Evolutionary conservation across 2,113 vertebrate genomes (phyloP).

Genomic region (Ceyx melanurus): DNA sequence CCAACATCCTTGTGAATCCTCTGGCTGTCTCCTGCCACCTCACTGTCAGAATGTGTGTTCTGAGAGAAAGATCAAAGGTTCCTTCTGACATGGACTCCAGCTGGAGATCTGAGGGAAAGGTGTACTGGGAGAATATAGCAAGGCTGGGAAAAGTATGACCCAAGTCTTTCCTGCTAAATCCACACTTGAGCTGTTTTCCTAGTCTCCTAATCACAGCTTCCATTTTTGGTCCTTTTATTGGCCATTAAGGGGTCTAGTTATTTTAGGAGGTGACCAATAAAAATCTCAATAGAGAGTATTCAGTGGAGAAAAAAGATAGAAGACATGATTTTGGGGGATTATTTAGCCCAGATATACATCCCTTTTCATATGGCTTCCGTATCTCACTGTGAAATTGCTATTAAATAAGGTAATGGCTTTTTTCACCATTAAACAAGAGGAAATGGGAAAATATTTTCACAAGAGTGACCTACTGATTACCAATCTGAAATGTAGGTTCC

Average conservation of each 20-base stretch:
- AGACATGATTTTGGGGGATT: neutral
- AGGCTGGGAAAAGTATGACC: neutral
- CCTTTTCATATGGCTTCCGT: neutral
- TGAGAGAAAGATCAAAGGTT: neutral
- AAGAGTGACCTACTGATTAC: slow-evolving; percentile 46
- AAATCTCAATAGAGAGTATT: neutral
- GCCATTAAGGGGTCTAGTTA: neutral
- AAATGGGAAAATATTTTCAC: slow-evolving; percentile 52
- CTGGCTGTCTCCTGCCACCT: neutral
- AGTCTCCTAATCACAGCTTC: neutral
- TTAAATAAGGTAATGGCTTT: slow-evolving; percentile 14
- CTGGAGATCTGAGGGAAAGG: neutral
- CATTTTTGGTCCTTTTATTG: neutral
- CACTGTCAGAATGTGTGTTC: fast-evolving
- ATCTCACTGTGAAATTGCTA: neutral
- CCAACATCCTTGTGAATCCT: neutral
- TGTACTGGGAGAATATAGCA: neutral
- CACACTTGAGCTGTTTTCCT: fast-evolving
- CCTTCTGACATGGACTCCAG: fast-evolving
- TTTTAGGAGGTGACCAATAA: neutral
- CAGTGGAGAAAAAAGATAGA: neutral
- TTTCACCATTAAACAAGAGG: slow-evolving; percentile 14
- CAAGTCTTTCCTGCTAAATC: neutral
- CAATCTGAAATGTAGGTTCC: neutral
- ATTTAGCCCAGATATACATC: neutral